Evolutionary conservation across 2,797 vertebrate species (phyloP), one percentile per base, ranked within the genome.

Genomic region (Chrosomus eos): DNA sequence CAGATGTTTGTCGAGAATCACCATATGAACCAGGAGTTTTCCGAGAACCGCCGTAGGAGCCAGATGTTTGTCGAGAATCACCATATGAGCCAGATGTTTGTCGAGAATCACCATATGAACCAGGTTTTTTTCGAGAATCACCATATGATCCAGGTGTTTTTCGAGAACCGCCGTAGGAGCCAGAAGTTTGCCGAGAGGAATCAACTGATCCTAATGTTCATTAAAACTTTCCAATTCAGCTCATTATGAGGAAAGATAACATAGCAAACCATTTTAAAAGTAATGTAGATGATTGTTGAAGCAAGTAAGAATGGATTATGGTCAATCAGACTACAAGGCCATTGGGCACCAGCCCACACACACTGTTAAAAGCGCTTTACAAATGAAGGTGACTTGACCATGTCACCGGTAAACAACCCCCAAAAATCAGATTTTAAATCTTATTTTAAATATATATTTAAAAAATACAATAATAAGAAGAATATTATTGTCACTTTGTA

Each of bases 161-260:
- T 40, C 53, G 60, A 82, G 80, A 82, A 43, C 36, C 64, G 7
- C 68, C 23, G 8, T 38, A 40, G 23, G 74, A 81, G 6, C 80
- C 67, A 60, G 67, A 73, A 3, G 21, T 75, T 64, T 55, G 74
- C 78, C 26, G 43, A 75, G 75, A 70, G 26, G 43, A 76, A 43
- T 74, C 83, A 55, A 78, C 73, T 60, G 80, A 71, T 21, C 80
- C 88, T 88, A 79, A 85, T 73, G n/a, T 76, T 88, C 51, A 88
- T 55, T 58, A 62, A 76, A 43, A 76, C 21, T 4, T 11, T n/a
- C 73, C 53, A 86, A 82, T 62, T 60, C 48, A 75, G 58, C 36
- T 79, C n/a, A 79, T 83, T 84, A 19, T 60, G 23, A 76, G 2
- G 19, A 66, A 72, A 58, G 68, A 43, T 51, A 16, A 74, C 43